Conservation (phyloP, 2,888 invertebrate genomes). For the Agrochola circellaris region DNA sequence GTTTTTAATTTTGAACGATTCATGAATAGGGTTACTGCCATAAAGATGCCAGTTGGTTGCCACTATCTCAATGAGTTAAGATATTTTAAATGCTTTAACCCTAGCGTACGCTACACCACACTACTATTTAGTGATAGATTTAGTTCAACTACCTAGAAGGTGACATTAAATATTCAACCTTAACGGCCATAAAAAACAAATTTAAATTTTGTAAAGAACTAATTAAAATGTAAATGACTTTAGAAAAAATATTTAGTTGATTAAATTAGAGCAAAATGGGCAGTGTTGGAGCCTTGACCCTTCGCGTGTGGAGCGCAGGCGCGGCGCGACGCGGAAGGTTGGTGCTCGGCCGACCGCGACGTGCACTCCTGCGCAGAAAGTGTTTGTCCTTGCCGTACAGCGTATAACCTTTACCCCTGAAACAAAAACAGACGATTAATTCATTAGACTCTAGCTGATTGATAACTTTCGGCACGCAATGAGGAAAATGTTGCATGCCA, state of each 20-base stretch:
- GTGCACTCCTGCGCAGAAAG: slow-evolving; percentile 88
- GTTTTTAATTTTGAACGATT: slow-evolving; percentile 29
- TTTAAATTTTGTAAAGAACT: slow-evolving; percentile 47
- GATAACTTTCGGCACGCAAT: slow-evolving; percentile 53
- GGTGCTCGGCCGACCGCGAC: slow-evolving; percentile 82
- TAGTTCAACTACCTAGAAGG: background rate
- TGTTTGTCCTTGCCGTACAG: slow-evolving; percentile 86
- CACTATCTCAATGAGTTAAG: slow-evolving; percentile 9
- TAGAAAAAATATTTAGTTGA: slow-evolving; percentile 57
- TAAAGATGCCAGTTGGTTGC: background rate
- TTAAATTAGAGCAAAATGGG: slow-evolving; percentile 76
- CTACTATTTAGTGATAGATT: background rate
- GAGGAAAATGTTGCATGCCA: slow-evolving; percentile 52
- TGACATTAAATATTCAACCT: slow-evolving; percentile 23
- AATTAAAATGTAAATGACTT: slow-evolving; percentile 66
- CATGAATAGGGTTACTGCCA: background rate
- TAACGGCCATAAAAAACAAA: slow-evolving; percentile 36
- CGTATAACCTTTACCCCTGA: slow-evolving; percentile 82
- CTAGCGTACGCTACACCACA: background rate
- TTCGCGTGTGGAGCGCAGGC: slow-evolving; percentile 71
- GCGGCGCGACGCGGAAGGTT: slow-evolving; percentile 86
- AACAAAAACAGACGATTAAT: slow-evolving; percentile 66
- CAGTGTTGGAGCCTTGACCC: slow-evolving; percentile 80
- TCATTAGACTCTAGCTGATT: slow-evolving; percentile 51
- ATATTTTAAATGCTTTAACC: background rate